phyloP scores from a whole-genome alignment of 2,797 vertebrate genomes.

The Margarornis squamiger region DNA sequence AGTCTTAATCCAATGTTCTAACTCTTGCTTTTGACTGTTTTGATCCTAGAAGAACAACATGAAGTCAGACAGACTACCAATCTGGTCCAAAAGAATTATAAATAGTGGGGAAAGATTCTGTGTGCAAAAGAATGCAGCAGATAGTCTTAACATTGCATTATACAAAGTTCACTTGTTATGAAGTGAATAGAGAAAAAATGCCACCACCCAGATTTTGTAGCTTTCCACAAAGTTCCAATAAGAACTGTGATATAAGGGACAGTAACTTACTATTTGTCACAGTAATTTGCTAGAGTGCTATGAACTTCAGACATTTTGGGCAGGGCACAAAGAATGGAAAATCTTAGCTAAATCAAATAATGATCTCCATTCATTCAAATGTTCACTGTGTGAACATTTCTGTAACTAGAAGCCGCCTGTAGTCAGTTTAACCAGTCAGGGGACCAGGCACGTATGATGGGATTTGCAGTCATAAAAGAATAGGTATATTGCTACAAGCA shows the following conservation, averaged over 20 bases:
- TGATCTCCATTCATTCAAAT: constrained; percentile 63
- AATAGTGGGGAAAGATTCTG: background rate
- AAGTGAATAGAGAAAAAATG: constrained; percentile 26
- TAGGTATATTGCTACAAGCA: background rate
- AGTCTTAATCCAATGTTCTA: background rate
- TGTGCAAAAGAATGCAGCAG: constrained; percentile 36
- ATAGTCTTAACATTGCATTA: constrained; percentile 23
- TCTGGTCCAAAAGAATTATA: background rate
- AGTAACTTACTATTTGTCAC: constrained; percentile 53
- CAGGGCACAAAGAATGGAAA: constrained; percentile 61
- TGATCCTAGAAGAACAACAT: constrained; percentile 14
- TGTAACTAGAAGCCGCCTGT: constrained; percentile 23
- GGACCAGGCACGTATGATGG: background rate
- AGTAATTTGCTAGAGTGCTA: constrained; percentile 33
- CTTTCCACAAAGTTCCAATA: constrained; percentile 37
- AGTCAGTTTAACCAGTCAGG: constrained; percentile 33
- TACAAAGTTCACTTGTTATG: constrained; percentile 37
- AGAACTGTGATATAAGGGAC: background rate
- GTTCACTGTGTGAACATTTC: constrained; percentile 16
- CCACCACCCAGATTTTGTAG: constrained; percentile 23
- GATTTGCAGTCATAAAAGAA: background rate
- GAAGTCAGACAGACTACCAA: constrained; percentile 11
- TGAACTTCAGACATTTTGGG: constrained; percentile 69
- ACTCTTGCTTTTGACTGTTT: constrained; percentile 16
- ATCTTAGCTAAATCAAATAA: constrained; percentile 68